Evolutionary conservation across 2,113 vertebrate species (phyloP).

Genomic region (Amphiprion ocellaris): DNA sequence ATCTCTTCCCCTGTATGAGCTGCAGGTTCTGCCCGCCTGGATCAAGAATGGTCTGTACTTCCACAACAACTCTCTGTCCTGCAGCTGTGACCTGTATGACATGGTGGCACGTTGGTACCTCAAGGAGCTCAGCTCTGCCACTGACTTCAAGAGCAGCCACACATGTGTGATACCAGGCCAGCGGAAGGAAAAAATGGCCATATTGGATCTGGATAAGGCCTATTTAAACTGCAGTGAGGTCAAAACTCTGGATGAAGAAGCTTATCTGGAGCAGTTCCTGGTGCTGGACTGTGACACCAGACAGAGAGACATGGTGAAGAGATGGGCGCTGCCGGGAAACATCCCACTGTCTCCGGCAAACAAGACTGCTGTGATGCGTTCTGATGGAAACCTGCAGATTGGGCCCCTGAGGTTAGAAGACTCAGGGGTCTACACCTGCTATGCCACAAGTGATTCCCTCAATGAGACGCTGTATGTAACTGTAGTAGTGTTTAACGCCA

Average conservation of each 20-base stretch:
- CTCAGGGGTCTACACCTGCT: slow-evolving; percentile 92
- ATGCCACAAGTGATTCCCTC: slow-evolving; percentile 88
- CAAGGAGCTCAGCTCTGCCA: slow-evolving; percentile 87
- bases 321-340: slow-evolving; percentile 90
- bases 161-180: slow-evolving; percentile 78
- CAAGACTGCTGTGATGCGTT: slow-evolving; percentile 73
- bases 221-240: slow-evolving; percentile 94
- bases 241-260: slow-evolving; percentile 82
- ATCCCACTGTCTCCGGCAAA: slow-evolving; percentile 78
- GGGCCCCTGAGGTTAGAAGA: slow-evolving; percentile 85
- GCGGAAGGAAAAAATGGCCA: slow-evolving; percentile 66
- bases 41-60: slow-evolving; percentile 94
- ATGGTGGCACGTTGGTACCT: slow-evolving; percentile 88
- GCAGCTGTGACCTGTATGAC: slow-evolving; percentile 90
- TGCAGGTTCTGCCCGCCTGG: slow-evolving; percentile 91
- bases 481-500: slow-evolving; percentile 92
- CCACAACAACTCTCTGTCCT: slow-evolving; percentile 90
- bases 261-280: slow-evolving; percentile 88
- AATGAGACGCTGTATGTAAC: slow-evolving; percentile 94
- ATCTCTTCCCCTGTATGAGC: slow-evolving; percentile 83
- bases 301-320: slow-evolving; percentile 84
- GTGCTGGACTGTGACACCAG: slow-evolving; percentile 91
- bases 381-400: slow-evolving; percentile 87
- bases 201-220: slow-evolving; percentile 82
- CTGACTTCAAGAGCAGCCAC: slow-evolving; percentile 89